Evolutionary conservation across 2,888 invertebrate species (phyloP), one percentile per base, ranked within the genome.

Genomic region (Rhagium mordax): DNA sequence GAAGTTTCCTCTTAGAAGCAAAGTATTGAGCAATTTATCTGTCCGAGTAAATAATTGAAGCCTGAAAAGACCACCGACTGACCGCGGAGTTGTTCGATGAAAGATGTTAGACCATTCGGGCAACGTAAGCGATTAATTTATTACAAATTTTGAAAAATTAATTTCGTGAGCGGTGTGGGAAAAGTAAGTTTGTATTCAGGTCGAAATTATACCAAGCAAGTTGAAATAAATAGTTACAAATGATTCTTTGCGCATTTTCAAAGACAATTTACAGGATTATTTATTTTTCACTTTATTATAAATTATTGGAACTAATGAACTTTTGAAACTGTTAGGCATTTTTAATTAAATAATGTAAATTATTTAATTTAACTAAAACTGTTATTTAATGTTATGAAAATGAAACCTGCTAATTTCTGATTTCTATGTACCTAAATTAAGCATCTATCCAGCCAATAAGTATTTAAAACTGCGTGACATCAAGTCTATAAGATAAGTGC

Each of bases 21-120:
- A 48, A 61, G 73, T 76, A 76, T 76, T 72, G 70, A 74, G 73
- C 74, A 74, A 76, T 78, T 74, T 76, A 76, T 75, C 72, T 71
- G 71, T 74, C 72, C 59, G 66, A 70, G 72, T 73, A 72, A 78
- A 78, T 76, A 71, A 78, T 76, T 73, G 70, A 71, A 51, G 62
- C 51, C 59, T 18, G 48, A 51, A 49, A 69, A n/a, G 49, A 16
- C 49, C 27, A 49, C 18, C 16, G 41, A 29, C 16, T 18, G 16
- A 18, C 18, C 15, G 41, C 13, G 13, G 41, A 20, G 20, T 49
- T 49, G n/a, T 20, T 20, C 18, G 41, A 33, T 4, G 60, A 16
- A 16, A 29, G 24, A 27, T 27, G 15, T 16, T 15, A 59, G 60
- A 29, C 18, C 41, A 18, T 20, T 18, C 60, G 16, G 33, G 60